Evolutionary conservation across 2,113 vertebrate species (phyloP), one percentile per base, ranked within the genome.

Genomic region (Melanotaenia duboulayi): DNA sequence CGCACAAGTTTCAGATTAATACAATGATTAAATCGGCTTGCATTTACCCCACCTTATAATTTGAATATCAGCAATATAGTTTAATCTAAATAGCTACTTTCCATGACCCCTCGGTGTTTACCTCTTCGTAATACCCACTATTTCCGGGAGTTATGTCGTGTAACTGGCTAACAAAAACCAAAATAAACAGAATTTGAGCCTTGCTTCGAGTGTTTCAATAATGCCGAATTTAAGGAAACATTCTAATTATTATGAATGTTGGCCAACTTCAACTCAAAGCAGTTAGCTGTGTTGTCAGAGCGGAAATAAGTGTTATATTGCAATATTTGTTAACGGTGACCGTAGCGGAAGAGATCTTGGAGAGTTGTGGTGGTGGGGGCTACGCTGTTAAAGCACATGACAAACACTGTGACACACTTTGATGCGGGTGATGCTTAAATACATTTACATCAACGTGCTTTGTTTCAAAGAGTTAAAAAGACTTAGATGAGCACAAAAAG

Each of bases 311-410:
- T 24, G 14, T 59, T 59, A 49, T 81, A 82, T 25, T 42, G 10
- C 3, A 0, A 0, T 0, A 40, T 8, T 16, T 19, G 16, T 42
- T 0, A 20, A 37, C 37, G 0, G 50, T 7, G 65, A n/a, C 49
- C 57, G 75, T 75, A 2, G 28, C n/a, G 8, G 40, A 67, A 32
- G n/a, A 19, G 46, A 9, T 4, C 12, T 20, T 7, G 1, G 48
- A 28, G 46, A 20, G 44, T 25, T 44, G 42, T 11, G 42, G 44
- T 50, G 22, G 28, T 11, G 39, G 56, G 39, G 40, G 51, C 12
- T n/a, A 65, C 60, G 1, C 62, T 16, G 69, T 60, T 69, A 80
- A 75, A 78, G 74, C 83, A 86, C 88, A 86, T 89, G 86, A 86
- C 86, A 68, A 65, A 40, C 40, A 50, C 28, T 58, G 66, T 56